Conservation (phyloP, 2,888 invertebrate genomes). For the Amorpha juglandis region DNA sequence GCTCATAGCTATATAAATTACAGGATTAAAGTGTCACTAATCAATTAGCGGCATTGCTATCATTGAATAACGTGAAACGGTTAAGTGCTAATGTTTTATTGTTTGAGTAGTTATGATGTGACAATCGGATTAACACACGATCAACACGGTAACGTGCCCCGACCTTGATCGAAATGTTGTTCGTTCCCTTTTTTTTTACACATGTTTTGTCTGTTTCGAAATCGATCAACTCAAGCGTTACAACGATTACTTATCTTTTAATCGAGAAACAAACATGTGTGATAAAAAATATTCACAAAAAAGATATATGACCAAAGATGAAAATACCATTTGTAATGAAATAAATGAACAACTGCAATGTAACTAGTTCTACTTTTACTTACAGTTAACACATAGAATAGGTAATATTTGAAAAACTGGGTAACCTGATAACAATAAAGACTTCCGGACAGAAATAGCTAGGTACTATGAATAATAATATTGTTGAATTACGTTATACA, state of each 20-base stretch:
- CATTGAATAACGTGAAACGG: background rate
- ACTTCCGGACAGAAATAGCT: background rate
- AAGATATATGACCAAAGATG: background rate
- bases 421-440: background rate
- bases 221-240: constrained; percentile 10
- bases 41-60: background rate
- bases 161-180: constrained; percentile 42
- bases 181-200: background rate
- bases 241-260: constrained; percentile 1
- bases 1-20: background rate
- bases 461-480: background rate
- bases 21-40: constrained; percentile 1
- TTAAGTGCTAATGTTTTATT: constrained; percentile 13
- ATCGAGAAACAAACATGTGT: background rate
- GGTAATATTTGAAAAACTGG: background rate
- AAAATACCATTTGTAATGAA: background rate
- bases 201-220: background rate
- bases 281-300: constrained; percentile 3
- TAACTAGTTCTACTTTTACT: background rate
- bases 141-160: constrained; percentile 42
- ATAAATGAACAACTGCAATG: background rate
- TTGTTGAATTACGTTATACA: background rate
- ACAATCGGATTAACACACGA: constrained; percentile 35
- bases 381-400: background rate
- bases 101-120: constrained; percentile 29